Conservation (phyloP, 2,113 vertebrate species). For the Ceyx margarethae region DNA sequence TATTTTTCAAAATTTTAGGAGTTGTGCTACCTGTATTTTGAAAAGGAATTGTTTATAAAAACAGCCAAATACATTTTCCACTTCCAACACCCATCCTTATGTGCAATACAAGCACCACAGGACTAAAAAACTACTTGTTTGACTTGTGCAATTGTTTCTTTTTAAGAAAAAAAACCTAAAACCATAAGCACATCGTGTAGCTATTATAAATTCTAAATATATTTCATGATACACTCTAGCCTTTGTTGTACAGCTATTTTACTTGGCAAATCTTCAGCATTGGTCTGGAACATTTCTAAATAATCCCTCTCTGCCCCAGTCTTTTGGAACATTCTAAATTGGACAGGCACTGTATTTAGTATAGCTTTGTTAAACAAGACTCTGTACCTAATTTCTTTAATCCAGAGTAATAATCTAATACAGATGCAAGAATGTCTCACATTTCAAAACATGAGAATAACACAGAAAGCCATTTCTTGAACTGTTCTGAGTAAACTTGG, state of each 20-base stretch:
- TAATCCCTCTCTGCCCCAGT: neutral
- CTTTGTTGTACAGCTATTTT: neutral
- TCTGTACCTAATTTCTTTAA: neutral
- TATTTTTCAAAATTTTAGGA: neutral
- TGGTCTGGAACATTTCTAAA: neutral
- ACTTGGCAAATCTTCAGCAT: neutral
- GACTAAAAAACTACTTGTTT: neutral
- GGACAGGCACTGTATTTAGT: neutral
- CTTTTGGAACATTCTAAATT: neutral
- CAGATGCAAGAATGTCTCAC: neutral
- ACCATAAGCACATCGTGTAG: neutral
- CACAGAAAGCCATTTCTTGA: neutral
- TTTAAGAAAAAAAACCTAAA: neutral
- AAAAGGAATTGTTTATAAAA: neutral
- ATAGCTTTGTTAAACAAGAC: neutral
- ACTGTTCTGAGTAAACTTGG: neutral
- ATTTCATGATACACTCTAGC: neutral
- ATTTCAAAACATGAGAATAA: neutral
- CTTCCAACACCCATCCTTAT: neutral
- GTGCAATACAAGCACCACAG: neutral
- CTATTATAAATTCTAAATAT: neutral
- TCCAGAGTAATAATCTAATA: neutral
- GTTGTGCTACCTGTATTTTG: neutral
- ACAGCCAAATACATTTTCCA: neutral
- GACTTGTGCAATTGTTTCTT: neutral